Evolutionary conservation across 2,797 vertebrate species (phyloP).

Genomic region (Simalia tracyae): DNA sequence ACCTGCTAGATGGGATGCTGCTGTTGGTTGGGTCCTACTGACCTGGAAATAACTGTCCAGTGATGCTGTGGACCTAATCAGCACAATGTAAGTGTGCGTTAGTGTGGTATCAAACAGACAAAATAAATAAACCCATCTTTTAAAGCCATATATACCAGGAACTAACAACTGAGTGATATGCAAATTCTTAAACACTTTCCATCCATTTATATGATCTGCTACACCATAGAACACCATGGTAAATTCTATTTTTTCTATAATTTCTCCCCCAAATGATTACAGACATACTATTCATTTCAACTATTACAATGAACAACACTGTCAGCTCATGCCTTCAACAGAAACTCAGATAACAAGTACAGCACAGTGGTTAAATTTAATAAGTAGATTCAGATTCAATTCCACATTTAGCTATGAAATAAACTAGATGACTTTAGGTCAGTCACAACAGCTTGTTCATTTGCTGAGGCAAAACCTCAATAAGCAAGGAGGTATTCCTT

Average conservation of each 20-base stretch:
- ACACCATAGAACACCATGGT: too few species aligned
- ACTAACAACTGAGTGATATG: not conserved
- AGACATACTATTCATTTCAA: not conserved
- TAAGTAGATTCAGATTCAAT: too few species aligned
- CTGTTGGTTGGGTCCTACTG: conserved; percentile 71
- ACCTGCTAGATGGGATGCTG: rapidly evolving
- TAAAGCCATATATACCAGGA: not conserved
- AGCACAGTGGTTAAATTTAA: not conserved
- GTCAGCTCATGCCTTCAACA: not conserved
- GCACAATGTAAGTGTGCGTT: not conserved
- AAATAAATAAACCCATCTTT: not conserved
- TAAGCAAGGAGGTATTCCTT: too few species aligned
- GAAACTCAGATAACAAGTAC: not conserved
- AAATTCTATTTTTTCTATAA: not conserved
- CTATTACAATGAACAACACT: not conserved
- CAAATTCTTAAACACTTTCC: not conserved
- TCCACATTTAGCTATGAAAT: too few species aligned
- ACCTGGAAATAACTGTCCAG: conserved; percentile 81
- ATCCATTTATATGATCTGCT: not conserved
- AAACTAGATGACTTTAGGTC: too few species aligned
- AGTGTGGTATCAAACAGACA: not conserved
- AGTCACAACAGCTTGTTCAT: too few species aligned
- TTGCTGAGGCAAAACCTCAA: too few species aligned
- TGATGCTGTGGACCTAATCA: conserved; percentile 66
- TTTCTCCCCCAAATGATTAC: not conserved